Percentiles rank a stretch among this genome's conserved stretches.
phyloP scores from a whole-genome alignment of 2,113 vertebrate species.

The Cyanoderma ruficeps region DNA sequence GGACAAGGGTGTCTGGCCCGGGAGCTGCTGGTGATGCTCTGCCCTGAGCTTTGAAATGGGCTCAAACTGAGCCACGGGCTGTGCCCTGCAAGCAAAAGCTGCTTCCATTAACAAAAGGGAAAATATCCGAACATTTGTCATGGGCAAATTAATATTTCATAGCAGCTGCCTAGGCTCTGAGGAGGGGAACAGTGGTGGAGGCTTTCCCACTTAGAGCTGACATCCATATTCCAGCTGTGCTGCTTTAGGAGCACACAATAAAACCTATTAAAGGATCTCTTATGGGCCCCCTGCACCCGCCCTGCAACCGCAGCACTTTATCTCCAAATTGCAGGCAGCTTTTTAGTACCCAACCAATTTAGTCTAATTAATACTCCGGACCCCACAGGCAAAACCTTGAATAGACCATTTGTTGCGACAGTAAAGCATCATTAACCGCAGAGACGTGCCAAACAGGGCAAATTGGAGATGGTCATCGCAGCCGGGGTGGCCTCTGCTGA shows the following conservation, averaged over 20 bases:
- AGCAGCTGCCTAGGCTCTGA: not conserved
- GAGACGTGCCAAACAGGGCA: not conserved
- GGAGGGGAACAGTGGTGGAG: not conserved
- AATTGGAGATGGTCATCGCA: not conserved
- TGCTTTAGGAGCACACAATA: slow-evolving; percentile 15
- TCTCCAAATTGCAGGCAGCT: slow-evolving; percentile 59
- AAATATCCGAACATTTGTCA: not conserved
- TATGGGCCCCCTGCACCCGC: not conserved
- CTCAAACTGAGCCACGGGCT: not conserved
- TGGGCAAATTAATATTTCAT: not conserved
- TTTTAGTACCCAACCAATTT: slow-evolving; percentile 38
- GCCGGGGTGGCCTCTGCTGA: not conserved
- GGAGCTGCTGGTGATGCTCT: not conserved
- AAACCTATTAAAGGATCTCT: slow-evolving; percentile 17
- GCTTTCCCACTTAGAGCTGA: not conserved
- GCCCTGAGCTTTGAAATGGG: not conserved
- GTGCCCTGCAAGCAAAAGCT: not conserved
- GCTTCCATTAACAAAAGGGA: not conserved
- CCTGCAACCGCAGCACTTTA: slow-evolving; percentile 21
- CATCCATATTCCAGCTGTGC: not conserved
- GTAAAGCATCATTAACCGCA: not conserved
- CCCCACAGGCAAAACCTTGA: slow-evolving; percentile 36
- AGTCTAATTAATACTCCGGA: slow-evolving; percentile 51
- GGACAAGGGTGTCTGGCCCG: fast-evolving
- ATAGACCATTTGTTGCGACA: not conserved